Evolutionary conservation across 2,113 vertebrate species (phyloP).

Genomic region (Syrrhaptes paradoxus): DNA sequence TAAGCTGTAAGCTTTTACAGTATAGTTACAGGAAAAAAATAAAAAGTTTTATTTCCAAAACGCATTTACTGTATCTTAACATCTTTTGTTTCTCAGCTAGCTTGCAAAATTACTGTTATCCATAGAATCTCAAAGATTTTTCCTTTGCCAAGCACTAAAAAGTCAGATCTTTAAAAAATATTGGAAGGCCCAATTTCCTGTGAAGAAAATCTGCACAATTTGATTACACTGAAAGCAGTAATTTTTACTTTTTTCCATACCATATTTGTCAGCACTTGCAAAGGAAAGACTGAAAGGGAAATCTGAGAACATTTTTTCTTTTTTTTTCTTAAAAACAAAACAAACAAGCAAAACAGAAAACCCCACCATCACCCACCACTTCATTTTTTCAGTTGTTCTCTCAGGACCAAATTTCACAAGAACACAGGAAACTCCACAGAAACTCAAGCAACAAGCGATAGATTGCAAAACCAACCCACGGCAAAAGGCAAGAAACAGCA

Average conservation of each 20-base stretch:
- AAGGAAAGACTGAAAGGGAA: background rate
- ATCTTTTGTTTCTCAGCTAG: background rate
- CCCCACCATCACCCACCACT: background rate
- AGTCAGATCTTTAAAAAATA: background rate
- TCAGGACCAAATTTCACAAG: background rate
- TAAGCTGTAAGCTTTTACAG: background rate
- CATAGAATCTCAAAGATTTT: background rate
- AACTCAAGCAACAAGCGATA: fast-evolving
- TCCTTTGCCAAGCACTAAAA: background rate
- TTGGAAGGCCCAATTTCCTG: background rate
- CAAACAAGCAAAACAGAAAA: background rate
- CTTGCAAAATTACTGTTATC: background rate
- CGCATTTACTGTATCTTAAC: background rate
- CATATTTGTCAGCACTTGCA: background rate
- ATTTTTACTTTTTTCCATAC: background rate
- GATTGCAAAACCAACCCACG: background rate
- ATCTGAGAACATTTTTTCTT: background rate
- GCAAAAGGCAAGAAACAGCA: background rate
- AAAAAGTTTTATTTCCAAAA: background rate
- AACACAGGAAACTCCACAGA: background rate
- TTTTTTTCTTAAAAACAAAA: background rate
- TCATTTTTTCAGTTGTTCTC: background rate
- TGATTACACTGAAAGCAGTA: background rate
- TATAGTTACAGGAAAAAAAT: background rate
- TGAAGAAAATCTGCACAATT: background rate